Base-by-base conservation (phyloP, 2,888 invertebrate genomes). In the Philopedon plagiatum region DNA sequence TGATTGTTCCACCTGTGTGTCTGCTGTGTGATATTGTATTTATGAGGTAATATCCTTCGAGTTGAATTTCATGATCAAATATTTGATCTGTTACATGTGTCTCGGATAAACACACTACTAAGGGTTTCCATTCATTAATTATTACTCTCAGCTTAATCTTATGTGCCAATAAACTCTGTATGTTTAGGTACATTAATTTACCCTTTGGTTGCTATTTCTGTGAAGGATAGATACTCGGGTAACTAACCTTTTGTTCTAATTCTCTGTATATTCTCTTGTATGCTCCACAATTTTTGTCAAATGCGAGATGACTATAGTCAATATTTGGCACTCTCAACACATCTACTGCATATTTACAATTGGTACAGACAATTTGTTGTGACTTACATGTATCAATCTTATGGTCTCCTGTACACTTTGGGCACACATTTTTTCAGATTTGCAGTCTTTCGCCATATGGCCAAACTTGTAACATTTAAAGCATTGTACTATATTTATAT, bases 321-420 rank as follows among this genome's bases (percentile, higher is more conserved):
- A 69, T 41, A 54, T 51, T 63, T 11, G 54, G 63, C 11, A 69
- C 18, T 54, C 39, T 54, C 26, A 63, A 26, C 5, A 64, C n/a
- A 11, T 70, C 70, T 21, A 23, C 7, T 44, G 70, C 70, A 57
- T 64, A 39, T 41, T 64, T 57, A 64, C 70, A 70, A 18, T 70
- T 70, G 0, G 19, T 13, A 63, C 57, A 70, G 2, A 19, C 9
- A 29, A 15, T 29, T 51, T 46, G 5, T n/a, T 32, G 5, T n/a
- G 39, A 15, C 5, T 46, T 9, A 57, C 70, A 70, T 4, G 46
- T 34, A 9, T 9, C 32, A 7, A 7, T 9, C 39, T 23, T 39
- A 39, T 70, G 70, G 29, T 61, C 51, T 8, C 54, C 62, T 41
- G 39, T n/a, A 44, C 62, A 44, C 8, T 44, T 44, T 44, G 39